phyloP scores from a whole-genome alignment of 2,113 vertebrate species.

The Caranx melampygus region DNA sequence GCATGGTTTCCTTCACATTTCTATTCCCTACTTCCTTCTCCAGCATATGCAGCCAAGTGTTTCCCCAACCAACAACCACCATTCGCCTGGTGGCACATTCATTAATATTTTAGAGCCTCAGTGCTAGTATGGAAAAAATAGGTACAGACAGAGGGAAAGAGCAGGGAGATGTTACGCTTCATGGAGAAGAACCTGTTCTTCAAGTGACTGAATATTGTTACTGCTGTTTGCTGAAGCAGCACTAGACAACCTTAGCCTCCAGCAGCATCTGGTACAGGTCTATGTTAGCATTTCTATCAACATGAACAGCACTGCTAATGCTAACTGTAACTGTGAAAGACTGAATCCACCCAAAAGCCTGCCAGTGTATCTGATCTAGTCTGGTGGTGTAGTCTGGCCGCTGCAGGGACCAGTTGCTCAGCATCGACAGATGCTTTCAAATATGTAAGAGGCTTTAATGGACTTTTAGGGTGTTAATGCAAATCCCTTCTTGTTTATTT shows the following conservation, averaged over 20 bases:
- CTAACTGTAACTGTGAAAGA: not conserved
- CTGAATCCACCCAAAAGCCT: not conserved
- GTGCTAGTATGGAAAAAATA: not conserved
- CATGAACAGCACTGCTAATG: not conserved
- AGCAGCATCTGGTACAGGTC: conserved; percentile 16
- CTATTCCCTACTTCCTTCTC: not conserved
- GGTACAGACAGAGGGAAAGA: not conserved
- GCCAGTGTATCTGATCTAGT: not conserved
- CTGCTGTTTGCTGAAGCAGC: conserved; percentile 31
- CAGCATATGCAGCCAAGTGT: not conserved
- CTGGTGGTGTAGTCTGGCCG: not conserved
- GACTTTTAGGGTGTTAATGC: not conserved
- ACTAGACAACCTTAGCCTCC: conserved; percentile 29
- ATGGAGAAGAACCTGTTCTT: conserved; percentile 36
- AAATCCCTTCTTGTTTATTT: not conserved
- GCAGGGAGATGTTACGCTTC: not conserved
- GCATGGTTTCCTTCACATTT: not conserved
- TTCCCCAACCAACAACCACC: too few species aligned
- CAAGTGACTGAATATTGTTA: conserved; percentile 37
- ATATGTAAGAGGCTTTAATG: not conserved
- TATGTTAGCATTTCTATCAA: conserved; percentile 1
- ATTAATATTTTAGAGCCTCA: not conserved
- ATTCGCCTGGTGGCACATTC: not conserved
- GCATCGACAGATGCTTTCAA: too few species aligned
- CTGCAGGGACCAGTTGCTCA: not conserved